Base-by-base conservation (phyloP, 2,888 invertebrate genomes). In the Punctoribates punctum region DNA sequence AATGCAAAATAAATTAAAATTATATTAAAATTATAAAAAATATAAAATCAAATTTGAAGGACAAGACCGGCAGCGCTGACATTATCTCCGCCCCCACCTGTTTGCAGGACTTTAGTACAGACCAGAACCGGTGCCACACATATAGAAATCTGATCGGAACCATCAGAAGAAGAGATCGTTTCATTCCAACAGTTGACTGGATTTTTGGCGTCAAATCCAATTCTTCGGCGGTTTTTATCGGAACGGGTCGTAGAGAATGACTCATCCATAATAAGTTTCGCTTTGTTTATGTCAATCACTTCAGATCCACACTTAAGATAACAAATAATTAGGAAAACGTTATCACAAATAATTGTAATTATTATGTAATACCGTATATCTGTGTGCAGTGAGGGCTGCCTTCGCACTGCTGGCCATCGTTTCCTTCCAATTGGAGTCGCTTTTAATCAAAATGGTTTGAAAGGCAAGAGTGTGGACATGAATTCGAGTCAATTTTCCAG, bases 391-490 rank as follows among this genome's bases (percentile, higher is more conserved):
- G 11, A 93, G 83, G 0, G 92, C 89, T 1, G 93, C 91, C 83
- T 93, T 93, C 0, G 93, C 92, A 1, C 91, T 90, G 0, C 92
- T 92, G 20, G 90, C 90, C 82, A 88, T 88, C 0, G 90, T 89
- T 81, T 92, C 89, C 79, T 89, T 91, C 93, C 93, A 93, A 0
- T 83, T 74, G 0, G 90, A 89, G 65, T 86, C 86, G 80, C 88
- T 88, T 0, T 88, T 88, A 0, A 90, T 90, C 80, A 93, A 83
- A 80, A 93, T 90, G 4, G 91, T 91, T 85, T 93, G 93, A 82
- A 91, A 93, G n/a, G 93, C 93, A 79, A 93, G 84, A 0, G 93
- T 93, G 82, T 93, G 93, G 0, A 93, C 90, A 82, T 93, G 93
- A 46, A 93, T 88, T 75, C 93, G 87, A 0, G 91, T 89, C 23